A percentile compares a stretch with the other conserved stretches of the same genome.
phyloP scores from a whole-genome alignment of 2,797 vertebrate species.

The Onychomys arenicola region DNA sequence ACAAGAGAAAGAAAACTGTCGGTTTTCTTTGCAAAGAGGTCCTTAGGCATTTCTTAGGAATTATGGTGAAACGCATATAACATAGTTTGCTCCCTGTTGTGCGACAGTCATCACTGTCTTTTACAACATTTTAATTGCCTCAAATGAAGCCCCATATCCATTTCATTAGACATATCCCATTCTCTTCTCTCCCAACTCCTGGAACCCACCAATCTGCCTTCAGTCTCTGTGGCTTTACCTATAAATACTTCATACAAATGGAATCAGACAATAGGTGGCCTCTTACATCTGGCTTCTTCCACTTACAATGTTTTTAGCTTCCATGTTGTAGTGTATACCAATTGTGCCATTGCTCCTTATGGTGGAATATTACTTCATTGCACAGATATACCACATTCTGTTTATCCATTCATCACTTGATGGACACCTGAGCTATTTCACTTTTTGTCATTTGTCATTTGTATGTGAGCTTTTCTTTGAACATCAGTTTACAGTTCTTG shows the following conservation, averaged over 20 bases:
- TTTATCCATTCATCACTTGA: not conserved
- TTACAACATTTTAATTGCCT: not conserved
- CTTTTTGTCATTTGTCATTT: not conserved
- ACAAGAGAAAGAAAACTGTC: not conserved
- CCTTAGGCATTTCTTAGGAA: not conserved
- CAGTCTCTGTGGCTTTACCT: not conserved
- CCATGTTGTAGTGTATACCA: not conserved
- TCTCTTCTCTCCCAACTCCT: too few species aligned
- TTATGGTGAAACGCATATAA: not conserved
- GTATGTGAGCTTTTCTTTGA: not conserved
- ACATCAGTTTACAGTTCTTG: constrained; percentile 4
- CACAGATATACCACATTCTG: not conserved
- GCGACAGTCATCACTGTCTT: not conserved
- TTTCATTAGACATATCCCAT: not conserved
- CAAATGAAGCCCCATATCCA: not conserved
- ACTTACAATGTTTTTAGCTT: not conserved
- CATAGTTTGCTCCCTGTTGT: not conserved
- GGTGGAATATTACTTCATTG: not conserved
- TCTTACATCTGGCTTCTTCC: not conserved
- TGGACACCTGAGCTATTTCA: not conserved
- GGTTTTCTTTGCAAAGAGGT: not conserved
- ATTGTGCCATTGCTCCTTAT: not conserved
- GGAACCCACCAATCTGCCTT: not conserved
- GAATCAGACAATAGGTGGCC: not conserved
- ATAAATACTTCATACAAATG: not conserved